Conservation (phyloP, 2,888 invertebrate species). For the Nephrotoma flavescens region DNA sequence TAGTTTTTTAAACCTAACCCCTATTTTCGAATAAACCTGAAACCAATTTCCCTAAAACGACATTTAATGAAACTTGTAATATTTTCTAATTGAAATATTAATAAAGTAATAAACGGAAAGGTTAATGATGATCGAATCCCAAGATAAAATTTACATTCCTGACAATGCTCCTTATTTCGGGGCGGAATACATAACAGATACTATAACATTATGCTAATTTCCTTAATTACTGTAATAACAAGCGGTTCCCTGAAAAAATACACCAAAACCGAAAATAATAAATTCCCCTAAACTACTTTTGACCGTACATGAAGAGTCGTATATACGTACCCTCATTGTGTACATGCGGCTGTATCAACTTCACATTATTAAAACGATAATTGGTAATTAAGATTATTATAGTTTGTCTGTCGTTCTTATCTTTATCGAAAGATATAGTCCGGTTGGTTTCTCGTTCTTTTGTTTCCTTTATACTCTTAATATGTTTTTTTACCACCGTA, state of each 20-base stretch:
- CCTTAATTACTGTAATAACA: not conserved
- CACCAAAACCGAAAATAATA: not conserved
- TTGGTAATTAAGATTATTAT: not conserved
- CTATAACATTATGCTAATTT: not conserved
- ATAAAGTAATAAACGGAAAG: not conserved
- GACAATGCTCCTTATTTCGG: not conserved
- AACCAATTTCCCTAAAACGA: too few species aligned
- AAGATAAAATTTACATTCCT: not conserved
- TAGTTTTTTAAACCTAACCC: too few species aligned
- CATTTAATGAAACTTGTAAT: too few species aligned
- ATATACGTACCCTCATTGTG: not conserved
- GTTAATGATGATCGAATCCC: not conserved
- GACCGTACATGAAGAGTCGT: not conserved
- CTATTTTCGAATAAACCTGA: too few species aligned
- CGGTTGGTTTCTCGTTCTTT: not conserved
- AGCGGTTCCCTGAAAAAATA: not conserved
- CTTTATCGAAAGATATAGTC: not conserved
- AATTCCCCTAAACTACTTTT: not conserved
- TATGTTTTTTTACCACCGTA: not conserved
- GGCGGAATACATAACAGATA: not conserved
- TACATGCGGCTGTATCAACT: not conserved
- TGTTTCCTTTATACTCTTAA: not conserved
- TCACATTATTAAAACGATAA: not conserved
- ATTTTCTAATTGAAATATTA: not conserved
- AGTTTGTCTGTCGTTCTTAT: not conserved